Base-by-base conservation (phyloP, 2,113 vertebrate genomes). In the Eulacestoma nigropectus region DNA sequence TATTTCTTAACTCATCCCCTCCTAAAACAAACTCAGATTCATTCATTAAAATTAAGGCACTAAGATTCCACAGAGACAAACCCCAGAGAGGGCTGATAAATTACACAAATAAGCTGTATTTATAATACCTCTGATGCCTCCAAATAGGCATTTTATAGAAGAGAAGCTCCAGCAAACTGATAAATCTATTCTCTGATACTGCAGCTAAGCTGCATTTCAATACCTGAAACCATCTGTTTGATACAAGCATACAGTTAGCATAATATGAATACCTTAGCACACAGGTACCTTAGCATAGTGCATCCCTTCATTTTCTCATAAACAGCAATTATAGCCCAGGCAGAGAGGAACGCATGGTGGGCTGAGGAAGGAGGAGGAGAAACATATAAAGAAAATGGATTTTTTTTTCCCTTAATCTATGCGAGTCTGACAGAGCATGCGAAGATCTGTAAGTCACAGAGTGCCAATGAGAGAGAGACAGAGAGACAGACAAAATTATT, bases 61-160 rank as follows among this genome's bases (percentile, higher is more conserved):
- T 88, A 57, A 78, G 95, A 95, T 88, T 95, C 96, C 95, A 39
- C 10, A 65, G 96, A 94, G 96, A 94, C 88, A 84, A 97, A 92
- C 9, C 37, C 96, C 83, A 0, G 86, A 88, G 95, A 95, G 93
- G 65, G 47, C 69, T 93, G 94, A 95, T 95, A 95, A 95, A 95
- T 96, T 96, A 95, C 93, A 96, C 93, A 93, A 96, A 97, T 87
- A 96, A 94, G 96, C 92, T 95, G 89, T 92, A 96, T 97, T 97
- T 97, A 96, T 95, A 96, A 93, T 93, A 94, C 92, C 69, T 93
- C 96, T 86, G 86, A 93, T 93, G 88, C 80, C 73, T 94, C 57
- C 83, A 91, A 96, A 94, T 60, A 94, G 80, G 84, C 73, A 87
- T 81, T 97, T 96, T 94, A 84, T 68, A 93, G 83, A 96, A 93